These are phyloP conservation scores for Aleiodes leptofemur DNA, from an alignment of 2,888 invertebrate genomes.

Conservation along the genomic window DNA sequence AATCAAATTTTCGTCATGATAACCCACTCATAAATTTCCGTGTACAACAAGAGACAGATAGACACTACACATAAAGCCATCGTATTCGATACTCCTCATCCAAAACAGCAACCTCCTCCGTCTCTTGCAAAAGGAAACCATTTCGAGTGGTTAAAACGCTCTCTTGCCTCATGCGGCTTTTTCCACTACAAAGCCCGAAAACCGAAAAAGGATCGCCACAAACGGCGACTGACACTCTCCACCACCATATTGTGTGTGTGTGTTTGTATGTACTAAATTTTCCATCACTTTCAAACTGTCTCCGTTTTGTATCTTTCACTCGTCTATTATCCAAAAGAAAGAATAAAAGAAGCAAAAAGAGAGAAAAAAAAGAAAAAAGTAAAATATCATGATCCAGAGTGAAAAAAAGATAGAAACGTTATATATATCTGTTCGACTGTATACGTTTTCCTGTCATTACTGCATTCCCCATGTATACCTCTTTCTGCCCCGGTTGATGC, in stretches of 20 bases:
- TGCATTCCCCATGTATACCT: conserved; percentile 63
- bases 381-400: conserved; percentile 17
- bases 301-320: conserved; percentile 29
- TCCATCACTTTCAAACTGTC: conserved; percentile 29
- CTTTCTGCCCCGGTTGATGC: conserved; percentile 24
- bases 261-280: conserved; percentile 12
- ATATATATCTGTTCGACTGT: conserved; percentile 62
- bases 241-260: neutral
- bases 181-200: conserved; percentile 61
- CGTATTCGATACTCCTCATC: conserved; percentile 27
- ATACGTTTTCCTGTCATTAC: conserved; percentile 68
- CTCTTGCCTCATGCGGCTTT: conserved; percentile 55
- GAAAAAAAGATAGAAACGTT: conserved; percentile 32
- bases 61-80: neutral
- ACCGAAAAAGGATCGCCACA: conserved; percentile 61
- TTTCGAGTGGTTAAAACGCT: conserved; percentile 68
- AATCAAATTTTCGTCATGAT: no score
- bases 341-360: no score
- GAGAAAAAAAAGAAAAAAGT: neutral
- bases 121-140: conserved; percentile 49
- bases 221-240: conserved; percentile 61
- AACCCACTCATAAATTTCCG: neutral
- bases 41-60: conserved; percentile 8
- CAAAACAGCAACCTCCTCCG: neutral
- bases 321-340: conserved; percentile 23